Conservation (phyloP, 2,113 vertebrate genomes). For the Semnornis frantzii region DNA sequence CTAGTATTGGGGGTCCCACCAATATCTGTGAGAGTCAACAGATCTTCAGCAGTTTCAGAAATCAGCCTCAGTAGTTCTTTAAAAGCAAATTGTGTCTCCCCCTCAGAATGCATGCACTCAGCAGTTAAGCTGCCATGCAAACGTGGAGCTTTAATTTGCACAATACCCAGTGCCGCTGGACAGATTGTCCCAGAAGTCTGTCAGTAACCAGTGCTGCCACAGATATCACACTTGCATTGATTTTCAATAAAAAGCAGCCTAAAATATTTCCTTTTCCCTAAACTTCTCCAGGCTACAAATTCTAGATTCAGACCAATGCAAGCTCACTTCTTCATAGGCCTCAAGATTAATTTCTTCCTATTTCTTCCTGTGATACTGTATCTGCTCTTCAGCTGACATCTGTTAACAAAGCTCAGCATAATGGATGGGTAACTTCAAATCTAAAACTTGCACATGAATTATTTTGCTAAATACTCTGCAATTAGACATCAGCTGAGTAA, state of each 20-base stretch:
- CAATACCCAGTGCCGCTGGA: neutral
- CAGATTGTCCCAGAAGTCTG: neutral
- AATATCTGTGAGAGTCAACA: neutral
- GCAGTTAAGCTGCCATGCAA: neutral
- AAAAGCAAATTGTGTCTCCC: neutral
- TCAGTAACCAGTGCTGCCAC: neutral
- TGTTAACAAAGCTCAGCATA: neutral
- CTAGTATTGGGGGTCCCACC: neutral
- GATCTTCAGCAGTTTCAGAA: neutral
- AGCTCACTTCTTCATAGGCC: neutral
- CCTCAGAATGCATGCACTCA: neutral
- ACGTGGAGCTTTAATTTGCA: neutral
- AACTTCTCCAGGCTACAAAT: neutral
- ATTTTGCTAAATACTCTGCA: slow-evolving; percentile 33
- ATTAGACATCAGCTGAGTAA: slow-evolving; percentile 36
- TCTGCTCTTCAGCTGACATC: neutral
- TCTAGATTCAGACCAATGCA: neutral
- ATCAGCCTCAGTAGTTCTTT: neutral
- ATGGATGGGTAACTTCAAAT: slow-evolving; percentile 9
- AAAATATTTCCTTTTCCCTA: neutral
- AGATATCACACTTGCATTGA: neutral
- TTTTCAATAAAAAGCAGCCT: neutral
- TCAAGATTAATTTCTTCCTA: neutral
- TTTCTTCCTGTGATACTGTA: neutral
- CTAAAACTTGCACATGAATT: neutral